Conservation (phyloP, 2,888 invertebrate species). For the Erebia palarica region DNA sequence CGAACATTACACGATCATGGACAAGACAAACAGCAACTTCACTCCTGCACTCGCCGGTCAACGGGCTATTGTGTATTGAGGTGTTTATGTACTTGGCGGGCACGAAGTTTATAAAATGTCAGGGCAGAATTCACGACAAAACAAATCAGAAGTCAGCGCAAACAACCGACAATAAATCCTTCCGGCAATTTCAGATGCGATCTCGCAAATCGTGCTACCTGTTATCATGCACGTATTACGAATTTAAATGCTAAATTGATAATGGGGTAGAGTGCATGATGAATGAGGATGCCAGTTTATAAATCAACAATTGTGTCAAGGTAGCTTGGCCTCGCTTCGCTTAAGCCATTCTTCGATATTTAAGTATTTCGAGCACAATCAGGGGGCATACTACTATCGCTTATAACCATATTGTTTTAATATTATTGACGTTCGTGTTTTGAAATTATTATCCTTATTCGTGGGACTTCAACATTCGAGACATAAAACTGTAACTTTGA, state of each 20-base stretch:
- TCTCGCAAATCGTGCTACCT: slow-evolving; percentile 63
- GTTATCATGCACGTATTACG: slow-evolving; percentile 44
- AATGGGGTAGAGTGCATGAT: slow-evolving; percentile 20
- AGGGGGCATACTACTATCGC: too few species aligned
- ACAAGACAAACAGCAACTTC: too few species aligned
- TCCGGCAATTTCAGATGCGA: slow-evolving; percentile 70
- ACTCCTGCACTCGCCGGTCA: too few species aligned
- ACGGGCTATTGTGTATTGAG: too few species aligned
- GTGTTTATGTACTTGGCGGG: slow-evolving; percentile 24
- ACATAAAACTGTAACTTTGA: too few species aligned
- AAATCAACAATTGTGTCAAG: slow-evolving; percentile 13
- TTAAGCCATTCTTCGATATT: neutral
- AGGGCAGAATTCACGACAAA: slow-evolving; percentile 60
- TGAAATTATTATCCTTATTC: too few species aligned
- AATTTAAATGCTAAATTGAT: slow-evolving; percentile 42
- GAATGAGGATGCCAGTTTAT: slow-evolving; percentile 2
- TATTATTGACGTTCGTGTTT: too few species aligned
- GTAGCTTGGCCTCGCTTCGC: neutral
- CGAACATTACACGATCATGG: too few species aligned
- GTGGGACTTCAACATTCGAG: too few species aligned
- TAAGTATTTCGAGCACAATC: neutral
- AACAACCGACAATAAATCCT: slow-evolving; percentile 71
- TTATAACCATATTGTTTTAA: too few species aligned
- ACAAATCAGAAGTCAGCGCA: slow-evolving; percentile 69
- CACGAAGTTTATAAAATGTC: slow-evolving; percentile 42